Evolutionary conservation across 2,888 invertebrate species (phyloP).

Genomic region (Drosophila maculinotata): DNA sequence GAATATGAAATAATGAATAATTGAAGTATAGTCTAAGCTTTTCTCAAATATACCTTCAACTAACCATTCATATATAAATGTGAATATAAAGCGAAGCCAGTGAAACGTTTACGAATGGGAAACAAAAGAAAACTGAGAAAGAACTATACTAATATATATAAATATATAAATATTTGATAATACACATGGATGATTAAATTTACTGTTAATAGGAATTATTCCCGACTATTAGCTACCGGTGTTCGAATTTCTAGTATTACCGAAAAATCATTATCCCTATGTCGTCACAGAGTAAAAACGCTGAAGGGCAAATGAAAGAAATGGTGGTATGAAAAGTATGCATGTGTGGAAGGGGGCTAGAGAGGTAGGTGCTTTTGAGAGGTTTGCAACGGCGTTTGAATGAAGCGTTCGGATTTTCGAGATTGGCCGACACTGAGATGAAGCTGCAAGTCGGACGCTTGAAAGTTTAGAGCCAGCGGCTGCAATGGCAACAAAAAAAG

Average conservation of each 20-base stretch:
- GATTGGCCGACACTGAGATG: slow-evolving; percentile 50
- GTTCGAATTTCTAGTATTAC: neutral
- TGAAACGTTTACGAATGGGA: neutral
- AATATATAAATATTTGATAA: neutral
- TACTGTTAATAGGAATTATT: no score
- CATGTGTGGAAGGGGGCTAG: neutral
- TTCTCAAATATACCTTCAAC: no score
- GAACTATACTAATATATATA: no score
- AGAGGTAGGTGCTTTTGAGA: no score
- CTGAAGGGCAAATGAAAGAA: slow-evolving; percentile 8
- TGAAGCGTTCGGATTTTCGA: slow-evolving; percentile 51
- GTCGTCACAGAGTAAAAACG: neutral
- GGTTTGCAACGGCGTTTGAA: slow-evolving; percentile 36
- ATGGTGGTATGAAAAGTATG: neutral
- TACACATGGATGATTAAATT: no score
- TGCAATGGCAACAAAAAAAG: slow-evolving; percentile 47
- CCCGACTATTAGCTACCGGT: neutral
- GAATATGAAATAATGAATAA: neutral
- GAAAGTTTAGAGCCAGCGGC: slow-evolving; percentile 56
- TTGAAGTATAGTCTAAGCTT: no score
- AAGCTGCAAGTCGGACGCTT: slow-evolving; percentile 43
- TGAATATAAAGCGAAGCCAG: neutral
- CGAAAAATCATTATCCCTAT: neutral
- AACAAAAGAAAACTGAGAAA: neutral
- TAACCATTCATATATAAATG: no score